phyloP scores from a whole-genome alignment of 2,113 vertebrate species.

The Martes martes region DNA sequence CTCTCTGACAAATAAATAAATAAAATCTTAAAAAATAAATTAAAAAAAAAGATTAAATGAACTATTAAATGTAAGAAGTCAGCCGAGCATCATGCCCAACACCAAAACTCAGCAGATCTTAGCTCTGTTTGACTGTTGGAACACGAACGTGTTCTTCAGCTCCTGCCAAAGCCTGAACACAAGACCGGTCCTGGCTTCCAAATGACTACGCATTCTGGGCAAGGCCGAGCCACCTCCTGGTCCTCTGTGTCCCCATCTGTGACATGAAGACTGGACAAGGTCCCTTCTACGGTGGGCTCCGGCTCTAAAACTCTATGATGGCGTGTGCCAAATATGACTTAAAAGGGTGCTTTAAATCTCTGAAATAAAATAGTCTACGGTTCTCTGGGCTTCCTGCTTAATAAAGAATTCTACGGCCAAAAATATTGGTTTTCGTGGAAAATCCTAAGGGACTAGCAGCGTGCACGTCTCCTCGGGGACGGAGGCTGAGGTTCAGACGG shows the following conservation, averaged over 20 bases:
- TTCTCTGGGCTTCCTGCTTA: background rate
- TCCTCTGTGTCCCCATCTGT: background rate
- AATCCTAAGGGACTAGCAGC: fast-evolving
- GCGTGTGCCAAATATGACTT: background rate
- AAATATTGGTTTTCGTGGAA: background rate
- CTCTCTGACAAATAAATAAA: too few species aligned
- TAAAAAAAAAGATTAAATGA: too few species aligned
- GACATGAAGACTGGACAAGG: background rate
- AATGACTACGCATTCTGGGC: fast-evolving
- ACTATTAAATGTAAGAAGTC: too few species aligned
- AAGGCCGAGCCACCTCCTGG: fast-evolving
- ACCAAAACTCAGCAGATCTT: fast-evolving
- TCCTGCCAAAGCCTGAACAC: background rate
- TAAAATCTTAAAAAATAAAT: too few species aligned
- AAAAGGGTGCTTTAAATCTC: background rate
- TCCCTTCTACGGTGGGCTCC: background rate
- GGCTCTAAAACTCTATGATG: background rate
- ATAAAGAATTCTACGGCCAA: background rate
- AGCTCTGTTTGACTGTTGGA: background rate
- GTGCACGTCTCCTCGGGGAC: fast-evolving
- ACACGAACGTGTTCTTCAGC: background rate
- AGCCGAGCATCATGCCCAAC: fast-evolving
- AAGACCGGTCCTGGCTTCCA: background rate
- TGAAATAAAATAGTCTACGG: background rate
- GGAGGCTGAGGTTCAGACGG: fast-evolving